A percentile compares a stretch with the other conserved stretches of the same genome.
Evolutionary conservation across 1,140 invertebrate genomes (phyloP).

Genomic region (Solen grandis): DNA sequence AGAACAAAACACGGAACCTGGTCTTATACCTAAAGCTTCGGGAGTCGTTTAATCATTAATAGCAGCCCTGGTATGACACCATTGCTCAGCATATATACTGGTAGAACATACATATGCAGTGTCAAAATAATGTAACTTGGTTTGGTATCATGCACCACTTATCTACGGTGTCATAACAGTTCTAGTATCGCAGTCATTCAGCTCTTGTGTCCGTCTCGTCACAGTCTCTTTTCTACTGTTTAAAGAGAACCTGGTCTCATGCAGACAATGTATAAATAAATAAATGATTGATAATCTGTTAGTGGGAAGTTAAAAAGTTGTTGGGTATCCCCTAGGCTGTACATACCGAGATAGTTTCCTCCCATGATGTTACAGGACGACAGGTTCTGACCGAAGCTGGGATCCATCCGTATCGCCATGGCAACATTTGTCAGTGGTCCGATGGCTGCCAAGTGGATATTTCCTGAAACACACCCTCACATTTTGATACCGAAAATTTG

Average conservation of each 20-base stretch:
- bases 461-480: no score
- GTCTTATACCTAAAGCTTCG: no score
- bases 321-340: background rate
- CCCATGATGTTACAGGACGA: constrained; percentile 88
- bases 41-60: no score
- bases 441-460: constrained; percentile 20
- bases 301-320: background rate
- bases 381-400: constrained; percentile 83
- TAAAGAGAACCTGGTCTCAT: no score
- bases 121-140: no score
- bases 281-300: background rate
- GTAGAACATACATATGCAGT: no score
- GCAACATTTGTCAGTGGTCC: constrained; percentile 87
- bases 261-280: background rate
- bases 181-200: background rate
- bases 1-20: no score
- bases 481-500: no score
- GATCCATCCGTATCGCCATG: constrained; percentile 85
- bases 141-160: background rate
- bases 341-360: constrained; percentile 82
- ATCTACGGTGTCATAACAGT: background rate
- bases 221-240: no score
- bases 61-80: no score
- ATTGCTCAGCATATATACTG: no score
- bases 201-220: no score